phyloP scores from a whole-genome alignment of 2,797 vertebrate genomes.

The Apogon talboti region DNA sequence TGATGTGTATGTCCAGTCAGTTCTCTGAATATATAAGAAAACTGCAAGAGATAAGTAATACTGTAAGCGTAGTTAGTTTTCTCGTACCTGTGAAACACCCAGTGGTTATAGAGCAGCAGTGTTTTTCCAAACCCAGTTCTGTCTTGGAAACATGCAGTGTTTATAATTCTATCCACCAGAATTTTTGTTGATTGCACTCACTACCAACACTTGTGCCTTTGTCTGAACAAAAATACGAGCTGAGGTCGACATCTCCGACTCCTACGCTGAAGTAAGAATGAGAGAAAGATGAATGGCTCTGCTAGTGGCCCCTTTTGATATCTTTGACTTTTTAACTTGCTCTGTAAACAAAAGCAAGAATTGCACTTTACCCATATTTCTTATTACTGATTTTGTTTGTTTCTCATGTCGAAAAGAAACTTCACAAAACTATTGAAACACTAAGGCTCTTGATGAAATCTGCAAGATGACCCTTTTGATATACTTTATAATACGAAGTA shows the following conservation, averaged over 20 bases:
- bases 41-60: conserved; percentile 33
- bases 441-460: conserved; percentile 73
- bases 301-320: conserved; percentile 63
- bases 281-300: conserved; percentile 32
- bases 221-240: conserved; percentile 73
- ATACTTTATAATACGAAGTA: conserved; percentile 73
- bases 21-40: conserved; percentile 33
- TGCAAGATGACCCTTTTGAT: conserved; percentile 69
- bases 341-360: conserved; percentile 69
- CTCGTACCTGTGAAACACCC: conserved; percentile 67
- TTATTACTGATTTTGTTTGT: conserved; percentile 58
- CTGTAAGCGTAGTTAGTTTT: conserved; percentile 43
- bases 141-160: conserved; percentile 74
- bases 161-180: conserved; percentile 52
- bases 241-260: conserved; percentile 34
- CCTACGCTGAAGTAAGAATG: conserved; percentile 41
- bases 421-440: conserved; percentile 72
- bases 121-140: conserved; percentile 48
- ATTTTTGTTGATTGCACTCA: conserved; percentile 71
- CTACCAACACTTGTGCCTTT: conserved; percentile 83
- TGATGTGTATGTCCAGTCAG: conserved; percentile 28
- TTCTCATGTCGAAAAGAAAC: conserved; percentile 63
- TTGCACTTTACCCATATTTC: conserved; percentile 83
- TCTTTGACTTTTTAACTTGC: conserved; percentile 61
- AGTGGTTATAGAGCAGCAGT: conserved; percentile 30